Evolutionary conservation across 2,113 vertebrate genomes (phyloP).

Genomic region (Trogon surrucura): DNA sequence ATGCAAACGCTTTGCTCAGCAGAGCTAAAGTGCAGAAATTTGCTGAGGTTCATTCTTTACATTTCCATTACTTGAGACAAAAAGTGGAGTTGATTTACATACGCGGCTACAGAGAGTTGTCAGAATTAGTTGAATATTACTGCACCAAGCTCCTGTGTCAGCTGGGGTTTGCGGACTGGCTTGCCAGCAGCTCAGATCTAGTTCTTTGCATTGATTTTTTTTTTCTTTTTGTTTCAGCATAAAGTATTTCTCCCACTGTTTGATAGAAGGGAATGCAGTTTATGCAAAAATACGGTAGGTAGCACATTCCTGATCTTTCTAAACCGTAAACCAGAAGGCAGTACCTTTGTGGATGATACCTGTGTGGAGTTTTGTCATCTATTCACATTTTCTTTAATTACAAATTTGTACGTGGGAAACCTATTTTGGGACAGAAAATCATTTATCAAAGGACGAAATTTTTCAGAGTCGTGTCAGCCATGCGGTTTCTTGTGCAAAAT

Average conservation of each 20-base stretch:
- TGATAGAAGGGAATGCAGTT: background rate
- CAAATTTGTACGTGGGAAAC: background rate
- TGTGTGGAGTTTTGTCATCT: background rate
- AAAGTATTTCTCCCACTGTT: background rate
- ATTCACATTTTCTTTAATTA: background rate
- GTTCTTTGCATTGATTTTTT: background rate
- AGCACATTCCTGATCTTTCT: background rate
- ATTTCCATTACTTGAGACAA: conserved; percentile 29
- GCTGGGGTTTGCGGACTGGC: background rate
- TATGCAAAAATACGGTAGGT: background rate
- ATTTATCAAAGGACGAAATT: background rate
- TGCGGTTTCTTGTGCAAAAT: background rate
- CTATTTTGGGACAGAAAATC: background rate
- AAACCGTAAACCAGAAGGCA: background rate
- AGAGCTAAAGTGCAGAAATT: conserved; percentile 1
- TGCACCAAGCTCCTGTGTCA: background rate
- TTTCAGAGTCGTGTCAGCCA: background rate
- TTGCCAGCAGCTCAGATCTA: background rate
- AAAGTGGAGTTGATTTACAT: conserved; percentile 29
- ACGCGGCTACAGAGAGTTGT: background rate
- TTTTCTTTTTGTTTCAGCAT: background rate
- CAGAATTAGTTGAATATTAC: background rate
- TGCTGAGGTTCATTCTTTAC: conserved; percentile 22
- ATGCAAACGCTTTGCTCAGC: background rate
- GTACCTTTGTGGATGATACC: background rate